phyloP scores from a whole-genome alignment of 2,113 vertebrate genomes.

The Ciconia boyciana region DNA sequence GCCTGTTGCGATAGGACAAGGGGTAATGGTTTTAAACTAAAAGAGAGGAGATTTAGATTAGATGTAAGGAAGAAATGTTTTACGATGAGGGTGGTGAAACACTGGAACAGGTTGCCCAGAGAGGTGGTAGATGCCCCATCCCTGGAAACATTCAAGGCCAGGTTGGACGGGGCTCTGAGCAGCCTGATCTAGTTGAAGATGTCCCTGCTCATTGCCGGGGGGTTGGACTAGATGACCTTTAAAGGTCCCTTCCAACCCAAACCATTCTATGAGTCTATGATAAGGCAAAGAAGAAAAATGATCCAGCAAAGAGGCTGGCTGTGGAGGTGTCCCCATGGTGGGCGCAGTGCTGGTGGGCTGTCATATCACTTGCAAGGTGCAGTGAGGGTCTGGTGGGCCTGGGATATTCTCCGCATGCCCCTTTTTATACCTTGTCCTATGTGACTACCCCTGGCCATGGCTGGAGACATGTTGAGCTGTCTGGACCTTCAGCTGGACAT shows the following conservation, averaged over 20 bases:
- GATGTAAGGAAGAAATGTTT: fast-evolving
- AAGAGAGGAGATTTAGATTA: neutral
- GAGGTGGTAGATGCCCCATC: neutral
- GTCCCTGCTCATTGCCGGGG: neutral
- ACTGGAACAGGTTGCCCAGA: neutral
- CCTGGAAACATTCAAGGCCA: neutral
- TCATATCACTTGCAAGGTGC: neutral
- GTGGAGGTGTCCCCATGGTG: neutral
- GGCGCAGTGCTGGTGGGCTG: neutral
- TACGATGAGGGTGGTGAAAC: fast-evolving
- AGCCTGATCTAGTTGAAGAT: neutral
- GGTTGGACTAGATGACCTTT: fast-evolving
- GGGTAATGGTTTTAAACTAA: neutral
- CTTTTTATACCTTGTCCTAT: fast-evolving
- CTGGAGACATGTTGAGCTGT: neutral
- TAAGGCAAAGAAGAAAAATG: neutral
- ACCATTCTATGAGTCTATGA: fast-evolving
- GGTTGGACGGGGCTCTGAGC: neutral
- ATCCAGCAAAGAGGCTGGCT: neutral
- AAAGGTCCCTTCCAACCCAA: neutral
- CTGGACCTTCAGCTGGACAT: neutral
- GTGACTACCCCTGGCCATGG: neutral
- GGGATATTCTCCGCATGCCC: fast-evolving
- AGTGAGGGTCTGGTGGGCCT: neutral
- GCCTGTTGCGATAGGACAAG: neutral